Conservation (phyloP, 2,113 vertebrate genomes). For the Dromaius novaehollandiae region DNA sequence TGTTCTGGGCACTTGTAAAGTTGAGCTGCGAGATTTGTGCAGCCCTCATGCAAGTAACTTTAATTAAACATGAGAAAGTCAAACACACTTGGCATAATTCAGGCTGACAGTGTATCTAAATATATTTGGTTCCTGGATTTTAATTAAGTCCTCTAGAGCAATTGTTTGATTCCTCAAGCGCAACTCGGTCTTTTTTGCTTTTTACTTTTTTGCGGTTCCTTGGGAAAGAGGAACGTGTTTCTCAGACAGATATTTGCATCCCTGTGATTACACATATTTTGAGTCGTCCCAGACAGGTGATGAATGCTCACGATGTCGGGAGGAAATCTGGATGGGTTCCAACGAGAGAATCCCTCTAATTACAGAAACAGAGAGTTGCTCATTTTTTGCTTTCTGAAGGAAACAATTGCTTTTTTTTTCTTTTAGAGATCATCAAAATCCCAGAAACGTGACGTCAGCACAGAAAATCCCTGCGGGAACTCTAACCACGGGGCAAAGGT, state of each 20-base stretch:
- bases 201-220: background rate
- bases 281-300: background rate
- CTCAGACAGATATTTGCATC: background rate
- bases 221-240: background rate
- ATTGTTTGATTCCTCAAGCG: background rate
- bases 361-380: background rate
- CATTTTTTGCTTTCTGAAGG: background rate
- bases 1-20: background rate
- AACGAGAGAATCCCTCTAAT: background rate
- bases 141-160: constrained; percentile 4
- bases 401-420: background rate
- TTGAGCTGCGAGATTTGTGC: background rate
- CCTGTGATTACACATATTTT: background rate
- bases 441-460: background rate
- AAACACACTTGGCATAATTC: background rate
- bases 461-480: background rate
- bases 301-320: background rate
- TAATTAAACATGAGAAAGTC: constrained; percentile 32
- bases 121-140: constrained; percentile 5
- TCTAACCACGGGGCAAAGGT: too few relatives aligned
- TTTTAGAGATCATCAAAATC: background rate
- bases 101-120: background rate
- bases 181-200: background rate
- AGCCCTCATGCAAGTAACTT: background rate
- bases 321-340: background rate